Base-by-base conservation (phyloP, 2,888 invertebrate genomes). In the Troides aeacus region DNA sequence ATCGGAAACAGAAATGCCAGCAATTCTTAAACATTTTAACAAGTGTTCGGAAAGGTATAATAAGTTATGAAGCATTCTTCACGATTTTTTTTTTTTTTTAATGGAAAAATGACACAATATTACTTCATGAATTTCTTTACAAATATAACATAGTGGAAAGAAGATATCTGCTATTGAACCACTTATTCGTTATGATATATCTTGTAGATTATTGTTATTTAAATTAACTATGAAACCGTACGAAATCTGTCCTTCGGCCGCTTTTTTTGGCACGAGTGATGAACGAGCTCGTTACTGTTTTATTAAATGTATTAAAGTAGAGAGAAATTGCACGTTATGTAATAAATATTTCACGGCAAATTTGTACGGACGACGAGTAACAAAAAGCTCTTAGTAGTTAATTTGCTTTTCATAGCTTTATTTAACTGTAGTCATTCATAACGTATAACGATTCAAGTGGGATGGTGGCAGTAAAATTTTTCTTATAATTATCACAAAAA, bases 251-350 rank as follows among this genome's bases (percentile, higher is more conserved):
- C 42, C 24, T 10, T 24, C 62, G 62, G 23, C 60, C 60, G 58
- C 56, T 66, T 63, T 70, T 24, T 70, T 70, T 70, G 63, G 64
- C 66, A 56, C 21, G 42, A 42, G 30, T 70, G 59, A 70, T 66
- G 63, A 70, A 70, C 63, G 70, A 70, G 39, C 70, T 70, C 66
- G 59, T 70, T 70, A 70, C 63, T 70, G 70, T 70, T 70, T 66
- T 60, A 64, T 66, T 63, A 66, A 70, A 70, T 70, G 66, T 70
- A 57, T 64, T 66, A 66, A 70, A 63, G 62, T 58, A 56, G 56
- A 62, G 60, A 66, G 56, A 70, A 66, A 70, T 64, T 66, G 63
- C 62, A 60, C 70, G 66, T 59, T 53, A 63, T 60, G 58, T 70
- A 60, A 66, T 70, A 66, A 66, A 70, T 66, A 70, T 70, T 70